Conservation (phyloP, 2,888 invertebrate species). For the Conops quadrifasciatus region DNA sequence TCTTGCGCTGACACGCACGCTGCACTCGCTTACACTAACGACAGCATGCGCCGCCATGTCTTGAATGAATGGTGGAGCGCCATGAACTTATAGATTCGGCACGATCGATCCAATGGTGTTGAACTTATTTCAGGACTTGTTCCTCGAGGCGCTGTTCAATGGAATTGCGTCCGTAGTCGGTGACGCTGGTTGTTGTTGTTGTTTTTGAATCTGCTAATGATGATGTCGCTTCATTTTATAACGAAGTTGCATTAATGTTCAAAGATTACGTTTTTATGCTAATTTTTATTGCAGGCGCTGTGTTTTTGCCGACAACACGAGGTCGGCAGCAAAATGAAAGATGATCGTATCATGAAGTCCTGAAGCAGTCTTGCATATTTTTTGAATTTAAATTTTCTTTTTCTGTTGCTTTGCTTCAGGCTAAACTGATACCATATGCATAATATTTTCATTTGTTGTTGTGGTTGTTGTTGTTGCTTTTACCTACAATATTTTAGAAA, state of each 20-base stretch:
- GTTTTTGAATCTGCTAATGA: constrained; percentile 15
- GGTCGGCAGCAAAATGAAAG: constrained; percentile 44
- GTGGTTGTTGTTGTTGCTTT: constrained; percentile 19
- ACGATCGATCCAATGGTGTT: too few species aligned
- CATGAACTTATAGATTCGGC: too few species aligned
- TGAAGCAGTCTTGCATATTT: constrained; percentile 13
- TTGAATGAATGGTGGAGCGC: too few species aligned
- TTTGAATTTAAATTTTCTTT: constrained; percentile 1
- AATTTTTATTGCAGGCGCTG: constrained; percentile 52
- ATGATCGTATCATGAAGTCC: too few species aligned
- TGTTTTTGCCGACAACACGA: too few species aligned
- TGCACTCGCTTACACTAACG: background rate
- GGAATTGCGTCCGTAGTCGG: background rate
- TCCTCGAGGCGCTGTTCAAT: background rate
- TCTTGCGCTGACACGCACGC: background rate
- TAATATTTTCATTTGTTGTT: constrained; percentile 24
- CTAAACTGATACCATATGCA: constrained; percentile 9
- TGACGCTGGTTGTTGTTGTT: background rate
- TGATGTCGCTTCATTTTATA: constrained; percentile 36
- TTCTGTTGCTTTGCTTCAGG: constrained; percentile 10
- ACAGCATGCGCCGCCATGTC: background rate
- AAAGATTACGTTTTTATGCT: constrained; percentile 65
- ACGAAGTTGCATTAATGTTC: constrained; percentile 60
- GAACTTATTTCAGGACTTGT: background rate
- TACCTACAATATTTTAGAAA: constrained; percentile 15